These are phyloP conservation scores for Coleophora flavipennella DNA, from an alignment of 2,888 invertebrate species.

Conservation along the genomic window DNA sequence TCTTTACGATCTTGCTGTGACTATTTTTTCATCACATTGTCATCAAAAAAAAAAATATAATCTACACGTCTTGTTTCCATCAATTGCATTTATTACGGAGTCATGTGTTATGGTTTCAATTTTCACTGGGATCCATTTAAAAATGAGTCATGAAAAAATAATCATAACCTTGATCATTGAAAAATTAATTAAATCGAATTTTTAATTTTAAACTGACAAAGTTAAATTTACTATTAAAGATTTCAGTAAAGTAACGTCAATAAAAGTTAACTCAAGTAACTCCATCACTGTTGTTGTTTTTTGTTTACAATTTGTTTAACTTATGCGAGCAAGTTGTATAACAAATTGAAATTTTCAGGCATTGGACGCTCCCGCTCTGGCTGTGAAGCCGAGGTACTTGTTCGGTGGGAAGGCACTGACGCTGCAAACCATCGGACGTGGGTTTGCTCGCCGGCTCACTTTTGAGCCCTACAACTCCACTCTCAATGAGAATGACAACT, in stretches of 20 bases:
- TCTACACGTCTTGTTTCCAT: not conserved
- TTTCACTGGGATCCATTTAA: not conserved
- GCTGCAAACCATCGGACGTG: conserved; percentile 79
- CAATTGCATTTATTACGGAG: too few relatives aligned
- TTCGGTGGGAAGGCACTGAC: conserved; percentile 78
- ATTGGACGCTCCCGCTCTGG: conserved; percentile 53
- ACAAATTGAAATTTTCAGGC: conserved; percentile 47
- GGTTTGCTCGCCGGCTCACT: conserved; percentile 81
- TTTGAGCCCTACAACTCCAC: conserved; percentile 76
- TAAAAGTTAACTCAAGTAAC: too few relatives aligned
- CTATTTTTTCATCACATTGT: conserved; percentile 45
- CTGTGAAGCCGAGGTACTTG: conserved; percentile 69
- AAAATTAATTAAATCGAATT: too few relatives aligned
- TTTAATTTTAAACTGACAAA: too few relatives aligned
- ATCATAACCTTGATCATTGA: conserved; percentile 30
- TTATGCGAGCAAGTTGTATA: conserved; percentile 26
- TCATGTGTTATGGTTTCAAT: too few relatives aligned
- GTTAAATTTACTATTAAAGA: too few relatives aligned
- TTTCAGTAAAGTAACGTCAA: too few relatives aligned
- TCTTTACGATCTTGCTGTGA: conserved; percentile 37
- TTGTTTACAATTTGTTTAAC: conserved; percentile 8
- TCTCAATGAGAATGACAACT: conserved; percentile 78
- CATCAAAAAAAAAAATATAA: conserved; percentile 1
- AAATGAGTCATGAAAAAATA: conserved; percentile 26
- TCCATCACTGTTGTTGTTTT: not conserved